phyloP scores from a whole-genome alignment of 2,888 invertebrate species.

The Dicycla oo region DNA sequence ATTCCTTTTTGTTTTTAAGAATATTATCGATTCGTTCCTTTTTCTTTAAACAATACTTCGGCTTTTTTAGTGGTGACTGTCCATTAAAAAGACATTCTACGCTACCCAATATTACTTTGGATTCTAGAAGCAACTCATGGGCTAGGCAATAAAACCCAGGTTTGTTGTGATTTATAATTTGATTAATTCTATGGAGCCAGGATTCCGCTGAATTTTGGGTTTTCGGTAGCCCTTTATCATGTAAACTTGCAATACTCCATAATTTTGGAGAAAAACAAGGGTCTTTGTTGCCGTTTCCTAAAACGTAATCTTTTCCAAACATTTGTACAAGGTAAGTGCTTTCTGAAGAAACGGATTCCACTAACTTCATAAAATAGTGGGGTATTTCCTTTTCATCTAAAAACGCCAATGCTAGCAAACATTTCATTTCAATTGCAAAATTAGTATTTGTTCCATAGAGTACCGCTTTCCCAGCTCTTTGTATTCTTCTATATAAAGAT shows the following conservation, averaged over 20 bases:
- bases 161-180: background rate
- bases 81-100: too few relatives aligned
- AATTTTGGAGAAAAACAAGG: background rate
- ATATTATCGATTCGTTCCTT: too few relatives aligned
- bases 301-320: constrained; percentile 17
- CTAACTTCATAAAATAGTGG: constrained; percentile 13
- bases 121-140: constrained; percentile 7
- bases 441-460: background rate
- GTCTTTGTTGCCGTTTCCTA: background rate
- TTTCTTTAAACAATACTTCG: too few relatives aligned
- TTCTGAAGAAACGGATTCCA: background rate
- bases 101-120: constrained; percentile 3
- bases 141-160: background rate
- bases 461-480: constrained; percentile 8
- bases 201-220: constrained; percentile 12
- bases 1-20: too few relatives aligned
- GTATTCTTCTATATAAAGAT: constrained; percentile 9
- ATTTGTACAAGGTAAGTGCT: background rate
- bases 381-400: background rate
- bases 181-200: background rate
- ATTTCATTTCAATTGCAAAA: constrained; percentile 7
- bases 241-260: constrained; percentile 15
- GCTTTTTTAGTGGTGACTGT: too few relatives aligned
- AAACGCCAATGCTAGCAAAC: constrained; percentile 11
- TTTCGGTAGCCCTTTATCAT: background rate